A percentile compares a stretch with the other conserved stretches of the same genome.
phyloP scores from a whole-genome alignment of 2,888 invertebrate species.

The Xestia xanthographa region DNA sequence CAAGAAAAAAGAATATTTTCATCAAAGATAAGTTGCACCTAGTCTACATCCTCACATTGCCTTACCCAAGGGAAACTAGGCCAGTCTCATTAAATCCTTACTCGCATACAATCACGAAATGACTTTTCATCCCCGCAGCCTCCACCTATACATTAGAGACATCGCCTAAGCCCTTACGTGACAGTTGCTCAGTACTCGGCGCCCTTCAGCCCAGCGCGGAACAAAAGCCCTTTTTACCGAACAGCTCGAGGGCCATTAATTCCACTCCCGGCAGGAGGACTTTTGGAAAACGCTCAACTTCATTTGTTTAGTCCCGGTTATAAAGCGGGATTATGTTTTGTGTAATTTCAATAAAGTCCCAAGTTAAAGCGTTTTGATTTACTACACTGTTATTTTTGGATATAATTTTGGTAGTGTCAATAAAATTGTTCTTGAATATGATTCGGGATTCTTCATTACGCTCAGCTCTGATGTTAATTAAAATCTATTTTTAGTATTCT shows the following conservation, averaged over 20 bases:
- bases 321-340: conserved; percentile 66
- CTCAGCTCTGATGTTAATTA: conserved; percentile 32
- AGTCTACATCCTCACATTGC: conserved; percentile 1
- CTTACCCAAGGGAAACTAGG: conserved; percentile 42
- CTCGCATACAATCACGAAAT: conserved; percentile 48
- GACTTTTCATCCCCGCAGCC: conserved; percentile 55
- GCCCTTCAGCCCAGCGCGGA: conserved; percentile 61
- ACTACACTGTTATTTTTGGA: conserved; percentile 35
- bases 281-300: conserved; percentile 71
- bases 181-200: conserved; percentile 65
- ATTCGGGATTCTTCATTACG: conserved; percentile 15
- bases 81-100: conserved; percentile 61
- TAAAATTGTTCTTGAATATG: conserved; percentile 41
- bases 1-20: too few species aligned
- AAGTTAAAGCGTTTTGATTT: conserved; percentile 59
- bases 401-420: conserved; percentile 42
- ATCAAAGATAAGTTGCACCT: not conserved
- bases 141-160: conserved; percentile 34
- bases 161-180: conserved; percentile 48
- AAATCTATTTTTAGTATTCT: conserved; percentile 34
- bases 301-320: conserved; percentile 72
- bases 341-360: conserved; percentile 66
- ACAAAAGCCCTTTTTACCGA: conserved; percentile 73
- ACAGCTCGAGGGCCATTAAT: conserved; percentile 68
- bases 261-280: conserved; percentile 64